phyloP scores from a whole-genome alignment of 2,113 vertebrate species.

The Hiodon tergisus region DNA sequence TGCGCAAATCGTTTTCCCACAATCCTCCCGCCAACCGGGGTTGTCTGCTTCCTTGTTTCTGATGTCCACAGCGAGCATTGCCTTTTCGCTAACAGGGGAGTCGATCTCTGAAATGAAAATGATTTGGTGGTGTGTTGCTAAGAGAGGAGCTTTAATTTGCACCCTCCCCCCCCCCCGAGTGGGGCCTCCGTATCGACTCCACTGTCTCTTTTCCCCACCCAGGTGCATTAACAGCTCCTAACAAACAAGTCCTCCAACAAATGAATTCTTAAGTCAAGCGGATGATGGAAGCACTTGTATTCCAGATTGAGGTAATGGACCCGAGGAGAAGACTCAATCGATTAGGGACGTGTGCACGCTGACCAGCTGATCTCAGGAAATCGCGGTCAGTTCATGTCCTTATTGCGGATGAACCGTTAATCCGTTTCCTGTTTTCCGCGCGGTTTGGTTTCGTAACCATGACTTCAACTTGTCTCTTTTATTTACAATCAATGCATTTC shows the following conservation, averaged over 20 bases:
- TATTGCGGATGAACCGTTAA: neutral
- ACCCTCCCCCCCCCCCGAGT: neutral
- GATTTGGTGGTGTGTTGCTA: slow-evolving; percentile 18
- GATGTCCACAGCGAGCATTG: neutral
- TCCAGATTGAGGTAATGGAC: slow-evolving; percentile 19
- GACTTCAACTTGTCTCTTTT: neutral
- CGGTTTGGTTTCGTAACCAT: neutral
- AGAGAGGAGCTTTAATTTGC: slow-evolving; percentile 25
- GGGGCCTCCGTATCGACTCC: slow-evolving; percentile 20
- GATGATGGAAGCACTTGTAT: slow-evolving; percentile 30
- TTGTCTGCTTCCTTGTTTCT: neutral
- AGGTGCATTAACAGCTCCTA: slow-evolving; percentile 26
- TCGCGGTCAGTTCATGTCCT: neutral
- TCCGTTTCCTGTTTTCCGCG: neutral
- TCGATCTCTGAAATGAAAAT: slow-evolving; percentile 24
- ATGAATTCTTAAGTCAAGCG: slow-evolving; percentile 38
- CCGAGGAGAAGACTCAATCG: slow-evolving; percentile 30
- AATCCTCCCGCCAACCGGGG: neutral
- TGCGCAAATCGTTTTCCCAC: neutral
- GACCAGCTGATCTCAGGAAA: neutral
- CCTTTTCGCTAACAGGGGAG: slow-evolving; percentile 13
- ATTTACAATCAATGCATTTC: neutral
- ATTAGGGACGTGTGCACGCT: slow-evolving; percentile 14
- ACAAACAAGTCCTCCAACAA: slow-evolving; percentile 27
- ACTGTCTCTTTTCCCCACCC: slow-evolving; percentile 12